A percentile compares a stretch with the other conserved stretches of the same genome.
Evolutionary conservation across 2,888 invertebrate genomes (phyloP).

Genomic region (Amphipyra berbera): DNA sequence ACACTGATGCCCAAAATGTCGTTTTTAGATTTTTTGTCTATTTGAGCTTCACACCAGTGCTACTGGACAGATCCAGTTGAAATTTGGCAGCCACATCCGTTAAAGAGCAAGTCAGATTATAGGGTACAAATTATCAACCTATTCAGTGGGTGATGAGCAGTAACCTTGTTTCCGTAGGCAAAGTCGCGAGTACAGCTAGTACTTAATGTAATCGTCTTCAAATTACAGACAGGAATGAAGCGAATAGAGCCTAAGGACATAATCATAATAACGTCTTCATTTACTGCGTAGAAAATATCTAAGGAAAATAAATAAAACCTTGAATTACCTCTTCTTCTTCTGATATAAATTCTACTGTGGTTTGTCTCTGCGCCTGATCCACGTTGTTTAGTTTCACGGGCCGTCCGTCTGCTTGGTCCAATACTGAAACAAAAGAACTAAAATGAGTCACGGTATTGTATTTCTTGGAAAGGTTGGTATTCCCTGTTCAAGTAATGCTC

Average conservation of each 20-base stretch:
- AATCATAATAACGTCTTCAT: neutral
- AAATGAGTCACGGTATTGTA: conserved; percentile 36
- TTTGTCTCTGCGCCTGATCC: conserved; percentile 78
- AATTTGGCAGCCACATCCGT: too few relatives aligned
- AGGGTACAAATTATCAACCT: too few relatives aligned
- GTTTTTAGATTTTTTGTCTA: too few relatives aligned
- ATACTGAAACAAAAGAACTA: conserved; percentile 79
- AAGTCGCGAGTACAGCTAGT: too few relatives aligned
- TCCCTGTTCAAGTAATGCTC: conserved; percentile 17
- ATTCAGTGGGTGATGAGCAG: too few relatives aligned
- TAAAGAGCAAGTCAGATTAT: too few relatives aligned
- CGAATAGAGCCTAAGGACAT: neutral
- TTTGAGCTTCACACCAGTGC: too few relatives aligned
- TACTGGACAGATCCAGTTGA: too few relatives aligned
- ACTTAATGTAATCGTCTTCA: neutral
- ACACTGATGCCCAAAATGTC: too few relatives aligned
- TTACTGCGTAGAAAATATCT: neutral
- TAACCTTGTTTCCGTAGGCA: too few relatives aligned
- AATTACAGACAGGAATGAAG: neutral
- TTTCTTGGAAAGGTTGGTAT: conserved; percentile 28
- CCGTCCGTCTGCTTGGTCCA: conserved; percentile 81
- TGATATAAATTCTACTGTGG: conserved; percentile 80
- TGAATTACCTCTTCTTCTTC: conserved; percentile 83
- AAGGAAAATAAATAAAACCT: conserved; percentile 5
- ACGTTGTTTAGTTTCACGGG: conserved; percentile 73